Percentiles rank a stretch among this genome's conserved stretches.
These are phyloP conservation scores for Danaus chrysippus DNA, from an alignment of 2,888 invertebrate genomes.

Conservation along the genomic window DNA sequence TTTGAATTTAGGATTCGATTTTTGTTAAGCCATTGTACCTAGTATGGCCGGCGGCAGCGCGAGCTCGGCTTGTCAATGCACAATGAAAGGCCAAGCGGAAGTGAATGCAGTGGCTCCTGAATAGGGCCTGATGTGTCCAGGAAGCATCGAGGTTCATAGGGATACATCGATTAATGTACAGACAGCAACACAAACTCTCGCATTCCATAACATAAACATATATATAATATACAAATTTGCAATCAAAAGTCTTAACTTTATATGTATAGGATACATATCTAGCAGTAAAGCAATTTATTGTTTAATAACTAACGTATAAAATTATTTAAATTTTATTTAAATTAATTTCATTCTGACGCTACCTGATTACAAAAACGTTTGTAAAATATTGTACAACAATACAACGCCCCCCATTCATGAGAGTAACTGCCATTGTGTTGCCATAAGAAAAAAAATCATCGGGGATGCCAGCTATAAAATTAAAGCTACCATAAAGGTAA, in stretches of 20 bases:
- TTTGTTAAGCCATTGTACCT: slow-evolving; percentile 70
- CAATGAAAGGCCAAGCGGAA: slow-evolving; percentile 74
- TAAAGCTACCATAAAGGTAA: slow-evolving; percentile 72
- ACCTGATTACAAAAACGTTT: slow-evolving; percentile 41
- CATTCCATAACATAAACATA: no score
- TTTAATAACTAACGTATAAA: neutral
- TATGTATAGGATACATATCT: no score
- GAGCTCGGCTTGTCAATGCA: slow-evolving; percentile 66
- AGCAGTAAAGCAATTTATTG: neutral
- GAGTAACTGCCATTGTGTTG: slow-evolving; percentile 52
- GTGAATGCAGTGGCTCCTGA: slow-evolving; percentile 68
- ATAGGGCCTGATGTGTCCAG: slow-evolving; percentile 60
- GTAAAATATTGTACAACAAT: slow-evolving; percentile 72
- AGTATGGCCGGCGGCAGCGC: slow-evolving; percentile 66
- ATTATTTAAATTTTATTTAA: slow-evolving; percentile 5
- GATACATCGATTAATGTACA: slow-evolving; percentile 36
- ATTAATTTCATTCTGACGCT: slow-evolving; percentile 22
- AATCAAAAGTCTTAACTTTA: no score
- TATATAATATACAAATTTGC: no score
- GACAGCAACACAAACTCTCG: slow-evolving; percentile 33
- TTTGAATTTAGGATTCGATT: slow-evolving; percentile 76
- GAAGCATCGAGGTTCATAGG: slow-evolving; percentile 63
- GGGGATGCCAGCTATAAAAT: slow-evolving; percentile 72
- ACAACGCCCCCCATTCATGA: slow-evolving; percentile 73
- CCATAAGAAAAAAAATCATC: slow-evolving; percentile 51